These are phyloP conservation scores for Pemphigus obesinymphae DNA, from an alignment of 1,140 invertebrate genomes.

Conservation along the genomic window DNA sequence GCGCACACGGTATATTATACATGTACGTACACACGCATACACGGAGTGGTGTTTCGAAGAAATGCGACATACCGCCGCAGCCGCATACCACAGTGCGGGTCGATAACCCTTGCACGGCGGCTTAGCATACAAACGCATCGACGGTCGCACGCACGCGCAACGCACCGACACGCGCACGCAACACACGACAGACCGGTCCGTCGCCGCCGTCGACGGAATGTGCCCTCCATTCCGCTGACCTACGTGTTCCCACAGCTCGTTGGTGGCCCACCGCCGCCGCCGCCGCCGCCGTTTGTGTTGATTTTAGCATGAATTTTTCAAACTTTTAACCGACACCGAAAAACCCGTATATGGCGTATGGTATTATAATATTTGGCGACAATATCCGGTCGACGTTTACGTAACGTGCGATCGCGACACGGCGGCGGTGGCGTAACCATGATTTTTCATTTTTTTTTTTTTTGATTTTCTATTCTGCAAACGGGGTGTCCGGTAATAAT, in stretches of 20 bases:
- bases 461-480: no score
- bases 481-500: no score
- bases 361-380: no score
- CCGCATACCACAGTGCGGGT: slow-evolving; percentile 37
- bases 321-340: no score
- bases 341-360: no score
- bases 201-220: slow-evolving; percentile 29
- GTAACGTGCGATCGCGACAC: no score
- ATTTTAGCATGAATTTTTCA: not conserved
- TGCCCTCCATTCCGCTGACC: slow-evolving; percentile 18
- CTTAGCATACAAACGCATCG: slow-evolving; percentile 38
- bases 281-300: not conserved
- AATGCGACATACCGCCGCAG: slow-evolving; percentile 32
- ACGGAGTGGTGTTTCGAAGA: slow-evolving; percentile 29
- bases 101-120: slow-evolving; percentile 39
- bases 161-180: not conserved
- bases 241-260: slow-evolving; percentile 34
- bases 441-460: no score
- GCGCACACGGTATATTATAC: not conserved
- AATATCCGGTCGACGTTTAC: no score
- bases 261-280: slow-evolving; percentile 16
- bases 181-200: slow-evolving; percentile 29
- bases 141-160: slow-evolving; percentile 23
- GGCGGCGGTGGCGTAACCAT: no score
- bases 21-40: not conserved